phyloP scores from a whole-genome alignment of 2,888 invertebrate species.

The Crossocerus cetratus region DNA sequence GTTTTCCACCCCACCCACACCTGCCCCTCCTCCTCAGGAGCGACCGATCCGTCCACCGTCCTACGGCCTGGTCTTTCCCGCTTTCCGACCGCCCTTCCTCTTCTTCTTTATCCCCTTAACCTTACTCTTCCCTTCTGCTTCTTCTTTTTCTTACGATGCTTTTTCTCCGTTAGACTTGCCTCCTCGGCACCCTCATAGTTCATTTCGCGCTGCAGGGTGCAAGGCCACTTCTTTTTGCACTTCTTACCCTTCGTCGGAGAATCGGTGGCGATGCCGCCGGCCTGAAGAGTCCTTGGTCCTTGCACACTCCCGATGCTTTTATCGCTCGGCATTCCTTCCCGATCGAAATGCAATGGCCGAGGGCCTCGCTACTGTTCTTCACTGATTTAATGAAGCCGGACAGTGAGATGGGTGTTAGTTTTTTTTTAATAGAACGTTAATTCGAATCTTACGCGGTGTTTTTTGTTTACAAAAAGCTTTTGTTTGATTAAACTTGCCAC shows the following conservation, averaged over 20 bases:
- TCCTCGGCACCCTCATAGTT: not conserved
- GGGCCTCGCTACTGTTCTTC: constrained; percentile 21
- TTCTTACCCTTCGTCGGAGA: not conserved
- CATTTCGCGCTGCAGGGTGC: not conserved
- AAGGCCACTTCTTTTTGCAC: not conserved
- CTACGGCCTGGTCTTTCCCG: constrained; percentile 15
- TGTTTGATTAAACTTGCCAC: too few relatives aligned
- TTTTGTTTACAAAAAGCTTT: too few relatives aligned
- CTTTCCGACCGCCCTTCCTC: constrained; percentile 1
- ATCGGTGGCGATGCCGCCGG: too few relatives aligned
- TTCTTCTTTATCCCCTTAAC: not conserved
- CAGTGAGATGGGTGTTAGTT: too few relatives aligned
- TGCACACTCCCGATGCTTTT: constrained; percentile 2
- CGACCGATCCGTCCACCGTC: constrained; percentile 25
- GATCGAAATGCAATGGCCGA: constrained; percentile 57
- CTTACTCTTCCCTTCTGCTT: constrained; percentile 1
- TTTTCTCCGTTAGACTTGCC: not conserved
- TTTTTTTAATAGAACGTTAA: too few relatives aligned
- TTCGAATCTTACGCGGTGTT: too few relatives aligned
- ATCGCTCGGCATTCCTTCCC: constrained; percentile 26
- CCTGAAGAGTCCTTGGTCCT: too few relatives aligned
- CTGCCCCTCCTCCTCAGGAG: not conserved
- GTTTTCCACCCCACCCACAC: constrained; percentile 47
- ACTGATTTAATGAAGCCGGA: too few relatives aligned
- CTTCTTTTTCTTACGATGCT: not conserved